phyloP scores from a whole-genome alignment of 1,140 invertebrate species.

The Yoshiicerus persimilis region DNA sequence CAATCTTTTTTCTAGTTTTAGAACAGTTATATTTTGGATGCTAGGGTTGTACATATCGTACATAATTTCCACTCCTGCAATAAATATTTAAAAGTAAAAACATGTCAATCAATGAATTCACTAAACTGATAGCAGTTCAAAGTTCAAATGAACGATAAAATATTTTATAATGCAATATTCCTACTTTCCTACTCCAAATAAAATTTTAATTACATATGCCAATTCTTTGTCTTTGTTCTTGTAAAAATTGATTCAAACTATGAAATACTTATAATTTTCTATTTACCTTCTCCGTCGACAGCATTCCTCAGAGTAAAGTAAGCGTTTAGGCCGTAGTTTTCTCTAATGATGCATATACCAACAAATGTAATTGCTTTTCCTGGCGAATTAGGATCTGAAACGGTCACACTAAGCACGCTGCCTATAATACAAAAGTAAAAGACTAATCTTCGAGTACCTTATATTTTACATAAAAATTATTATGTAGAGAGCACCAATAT shows the following conservation, averaged over 20 bases:
- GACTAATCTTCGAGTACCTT: too few species aligned
- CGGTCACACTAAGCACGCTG: constrained; percentile 87
- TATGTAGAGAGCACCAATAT: too few species aligned
- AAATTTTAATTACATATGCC: too few species aligned
- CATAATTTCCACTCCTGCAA: constrained; percentile 76
- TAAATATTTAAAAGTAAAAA: neutral
- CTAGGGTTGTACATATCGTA: constrained; percentile 95
- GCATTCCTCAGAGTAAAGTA: constrained; percentile 89
- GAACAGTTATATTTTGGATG: constrained; percentile 84
- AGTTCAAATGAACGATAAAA: too few species aligned
- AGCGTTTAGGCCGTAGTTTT: constrained; percentile 75
- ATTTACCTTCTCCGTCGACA: constrained; percentile 77
- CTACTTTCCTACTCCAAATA: too few species aligned
- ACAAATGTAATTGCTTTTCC: constrained; percentile 88
- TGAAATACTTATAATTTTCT: neutral
- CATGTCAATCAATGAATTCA: neutral
- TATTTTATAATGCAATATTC: too few species aligned
- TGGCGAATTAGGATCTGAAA: constrained; percentile 81
- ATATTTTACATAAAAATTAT: too few species aligned
- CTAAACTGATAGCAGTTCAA: too few species aligned
- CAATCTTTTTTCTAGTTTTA: constrained; percentile 87
- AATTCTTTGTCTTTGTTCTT: too few species aligned
- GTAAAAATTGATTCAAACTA: too few species aligned
- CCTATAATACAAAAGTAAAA: constrained; percentile 61
- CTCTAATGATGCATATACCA: constrained; percentile 91